These are phyloP conservation scores for Bathybates hornii DNA, from an alignment of 2,113 vertebrate species.

Conservation along the genomic window DNA sequence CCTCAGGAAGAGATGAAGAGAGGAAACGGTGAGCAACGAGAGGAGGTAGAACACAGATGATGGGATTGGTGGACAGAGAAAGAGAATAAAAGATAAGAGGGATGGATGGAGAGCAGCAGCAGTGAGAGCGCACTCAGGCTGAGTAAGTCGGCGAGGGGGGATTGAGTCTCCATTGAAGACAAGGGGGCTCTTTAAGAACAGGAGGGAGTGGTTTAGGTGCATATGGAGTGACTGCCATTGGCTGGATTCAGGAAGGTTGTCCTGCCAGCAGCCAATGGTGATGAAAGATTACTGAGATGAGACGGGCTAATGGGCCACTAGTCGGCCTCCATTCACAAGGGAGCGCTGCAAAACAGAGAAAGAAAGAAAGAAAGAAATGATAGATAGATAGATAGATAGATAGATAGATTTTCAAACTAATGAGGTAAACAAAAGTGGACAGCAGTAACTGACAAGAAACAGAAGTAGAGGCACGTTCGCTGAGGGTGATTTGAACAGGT, in stretches of 20 bases:
- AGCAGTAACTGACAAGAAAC: background rate
- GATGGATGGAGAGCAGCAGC: slow-evolving; percentile 63
- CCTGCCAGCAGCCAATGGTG: slow-evolving; percentile 67
- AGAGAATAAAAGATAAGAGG: slow-evolving; percentile 9
- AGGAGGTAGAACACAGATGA: background rate
- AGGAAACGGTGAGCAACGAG: background rate
- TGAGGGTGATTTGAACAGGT: slow-evolving; percentile 5
- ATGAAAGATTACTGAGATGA: slow-evolving; percentile 8
- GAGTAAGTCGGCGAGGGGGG: slow-evolving; percentile 60
- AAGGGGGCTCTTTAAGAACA: slow-evolving; percentile 80
- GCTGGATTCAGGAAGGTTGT: slow-evolving; percentile 70
- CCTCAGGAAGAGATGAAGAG: background rate
- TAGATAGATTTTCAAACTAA: background rate
- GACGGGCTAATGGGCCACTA: slow-evolving; percentile 5
- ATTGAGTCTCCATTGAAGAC: slow-evolving; percentile 77
- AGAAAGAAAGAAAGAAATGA: background rate
- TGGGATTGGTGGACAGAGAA: background rate
- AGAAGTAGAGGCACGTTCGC: slow-evolving; percentile 1
- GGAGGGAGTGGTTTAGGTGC: slow-evolving; percentile 61
- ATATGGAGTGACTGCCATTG: slow-evolving; percentile 71
- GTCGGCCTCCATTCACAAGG: slow-evolving; percentile 60
- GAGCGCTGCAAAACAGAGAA: slow-evolving; percentile 24
- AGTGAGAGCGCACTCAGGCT: slow-evolving; percentile 61
- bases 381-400: background rate
- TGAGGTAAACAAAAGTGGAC: background rate